Base-by-base conservation (phyloP, 2,797 vertebrate species). In the Psittacula derbiana region DNA sequence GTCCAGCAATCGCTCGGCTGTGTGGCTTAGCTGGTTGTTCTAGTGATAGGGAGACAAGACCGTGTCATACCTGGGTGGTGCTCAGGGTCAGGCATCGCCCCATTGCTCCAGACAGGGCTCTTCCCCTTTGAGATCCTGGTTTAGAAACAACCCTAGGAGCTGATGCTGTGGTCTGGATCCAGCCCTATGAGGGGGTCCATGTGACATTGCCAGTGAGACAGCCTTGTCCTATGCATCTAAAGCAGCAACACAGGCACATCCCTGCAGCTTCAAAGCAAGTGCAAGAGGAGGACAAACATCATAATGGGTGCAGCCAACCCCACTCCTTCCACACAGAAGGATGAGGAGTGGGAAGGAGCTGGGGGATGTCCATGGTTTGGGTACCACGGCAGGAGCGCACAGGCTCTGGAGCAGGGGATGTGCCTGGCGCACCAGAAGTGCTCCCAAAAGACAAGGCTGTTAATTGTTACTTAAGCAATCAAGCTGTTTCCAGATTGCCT, bases 381-480 rank as follows among this genome's bases (percentile, higher is more conserved):
- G 49, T 27, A 46, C 2, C 31, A 0, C 1, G 0, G 33, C 44
- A 23, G 72, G 52, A 80, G 55, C 8, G 6, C 0, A 1, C 73
- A 30, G 33, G n/a, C 64, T 86, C 17, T 0, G 3, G 80, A 41
- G 66, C 36, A 23, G 15, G n/a, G 61, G 66, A 49, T 18, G 41
- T 2, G 0, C 28, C 4, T 7, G 3, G 46, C 1, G 2, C 80
- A 83, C n/a, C 76, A 74, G 73, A 55, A 88, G 62, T 33, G 0
- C 80, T 95, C 95, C 95, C 94, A 4, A 84, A 91, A 92, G 95
- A 87, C 92, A 19, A 67, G 49, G 80, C 52, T 75, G 94, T 74
- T 97, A 97, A 97, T 96, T 96, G 93, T 97, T 97, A 82, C 80
- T 96, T 92, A 95, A 95, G 94, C 91, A 92, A 90, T 87, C 85